Evolutionary conservation across 2,113 vertebrate genomes (phyloP).

Genomic region (Colius striatus): DNA sequence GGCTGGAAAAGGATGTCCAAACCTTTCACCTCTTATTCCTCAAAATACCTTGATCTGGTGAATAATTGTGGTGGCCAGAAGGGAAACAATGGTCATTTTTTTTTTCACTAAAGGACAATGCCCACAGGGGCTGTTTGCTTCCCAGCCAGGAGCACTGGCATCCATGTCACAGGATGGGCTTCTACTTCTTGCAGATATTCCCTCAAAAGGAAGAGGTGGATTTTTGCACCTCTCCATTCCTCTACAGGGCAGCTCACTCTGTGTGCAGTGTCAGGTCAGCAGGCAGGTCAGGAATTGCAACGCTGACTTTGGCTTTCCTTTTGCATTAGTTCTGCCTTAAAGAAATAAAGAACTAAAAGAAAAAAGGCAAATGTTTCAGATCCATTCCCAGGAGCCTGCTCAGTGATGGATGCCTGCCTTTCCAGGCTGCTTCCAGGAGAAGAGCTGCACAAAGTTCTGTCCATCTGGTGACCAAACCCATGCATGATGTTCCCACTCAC

Average conservation of each 20-base stretch:
- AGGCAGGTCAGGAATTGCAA: not conserved
- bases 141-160: not conserved
- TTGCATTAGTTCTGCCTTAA: not conserved
- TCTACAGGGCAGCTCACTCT: not conserved
- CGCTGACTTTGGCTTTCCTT: not conserved
- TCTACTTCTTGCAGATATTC: not conserved
- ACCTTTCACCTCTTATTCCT: not conserved
- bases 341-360: not conserved
- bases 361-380: not conserved
- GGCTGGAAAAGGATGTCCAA: not conserved
- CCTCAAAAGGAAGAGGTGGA: not conserved
- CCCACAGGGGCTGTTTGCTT: not conserved
- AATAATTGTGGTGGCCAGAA: slow-evolving; percentile 10
- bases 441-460: not conserved
- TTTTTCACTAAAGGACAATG: not conserved
- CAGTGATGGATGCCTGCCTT: not conserved
- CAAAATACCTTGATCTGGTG: not conserved
- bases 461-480: not conserved
- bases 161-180: not conserved
- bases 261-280: not conserved
- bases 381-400: not conserved
- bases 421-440: not conserved
- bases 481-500: not conserved
- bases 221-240: not conserved
- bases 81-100: not conserved